A percentile compares a stretch with the other conserved stretches of the same genome.
phyloP scores from a whole-genome alignment of 1,140 invertebrate species.

The Lucilia sericata region DNA sequence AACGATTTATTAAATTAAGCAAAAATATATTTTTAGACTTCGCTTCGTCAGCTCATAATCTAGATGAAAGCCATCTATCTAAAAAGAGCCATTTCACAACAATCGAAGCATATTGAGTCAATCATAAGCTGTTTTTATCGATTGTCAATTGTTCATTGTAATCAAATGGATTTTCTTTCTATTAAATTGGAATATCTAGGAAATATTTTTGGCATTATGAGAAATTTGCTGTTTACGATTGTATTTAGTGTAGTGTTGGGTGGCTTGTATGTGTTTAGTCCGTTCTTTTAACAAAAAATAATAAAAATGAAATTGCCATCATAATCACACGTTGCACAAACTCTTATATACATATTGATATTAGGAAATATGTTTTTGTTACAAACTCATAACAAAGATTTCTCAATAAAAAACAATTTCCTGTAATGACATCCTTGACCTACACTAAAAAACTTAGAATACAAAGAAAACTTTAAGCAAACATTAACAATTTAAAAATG shows the following conservation, averaged over 20 bases:
- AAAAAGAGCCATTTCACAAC: not conserved
- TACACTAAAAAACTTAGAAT: not conserved
- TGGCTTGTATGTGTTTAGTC: not conserved
- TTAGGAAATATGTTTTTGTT: too few relatives aligned
- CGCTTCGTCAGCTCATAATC: not conserved
- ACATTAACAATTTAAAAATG: not conserved
- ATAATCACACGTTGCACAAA: not conserved
- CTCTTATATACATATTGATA: not conserved
- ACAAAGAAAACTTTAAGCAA: not conserved
- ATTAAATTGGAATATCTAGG: not conserved
- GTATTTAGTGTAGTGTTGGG: not conserved
- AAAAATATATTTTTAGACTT: not conserved
- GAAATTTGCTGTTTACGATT: not conserved
- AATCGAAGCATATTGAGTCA: not conserved
- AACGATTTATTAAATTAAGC: not conserved
- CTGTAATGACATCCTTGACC: conserved; percentile 10
- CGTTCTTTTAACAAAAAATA: not conserved
- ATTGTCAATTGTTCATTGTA: not conserved
- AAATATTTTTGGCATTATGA: not conserved
- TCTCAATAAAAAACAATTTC: not conserved
- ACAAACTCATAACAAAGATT: not conserved
- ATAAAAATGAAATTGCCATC: not conserved
- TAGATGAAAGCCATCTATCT: not conserved
- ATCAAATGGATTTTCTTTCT: not conserved
- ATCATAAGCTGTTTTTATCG: not conserved